Evolutionary conservation across 2,888 invertebrate species (phyloP).

Genomic region (Stenolophus ochropezus): DNA sequence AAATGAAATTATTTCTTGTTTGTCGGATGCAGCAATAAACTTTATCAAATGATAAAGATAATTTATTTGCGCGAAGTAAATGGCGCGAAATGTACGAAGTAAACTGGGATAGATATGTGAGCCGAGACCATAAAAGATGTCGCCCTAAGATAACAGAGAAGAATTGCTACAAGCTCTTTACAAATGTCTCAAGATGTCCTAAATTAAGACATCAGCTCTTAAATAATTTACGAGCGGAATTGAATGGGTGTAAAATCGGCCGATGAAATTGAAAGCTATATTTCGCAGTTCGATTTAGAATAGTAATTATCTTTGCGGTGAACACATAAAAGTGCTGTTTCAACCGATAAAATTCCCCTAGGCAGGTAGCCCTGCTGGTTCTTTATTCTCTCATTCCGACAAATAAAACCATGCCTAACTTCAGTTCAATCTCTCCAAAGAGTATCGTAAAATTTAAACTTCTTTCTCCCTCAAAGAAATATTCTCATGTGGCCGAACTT

Average conservation of each 20-base stretch:
- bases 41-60: conserved; percentile 30
- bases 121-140: conserved; percentile 24
- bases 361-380: conserved; percentile 6
- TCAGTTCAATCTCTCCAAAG: conserved; percentile 41
- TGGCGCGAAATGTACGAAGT: conserved; percentile 24
- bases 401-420: conserved; percentile 28
- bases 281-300: conserved; percentile 2
- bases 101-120: conserved; percentile 26
- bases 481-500: not conserved
- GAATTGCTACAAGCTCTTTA: not conserved
- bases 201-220: conserved; percentile 10
- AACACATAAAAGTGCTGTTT: conserved; percentile 20
- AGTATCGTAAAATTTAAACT: conserved; percentile 36
- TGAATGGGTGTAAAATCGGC: conserved; percentile 1
- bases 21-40: conserved; percentile 1
- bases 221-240: not conserved
- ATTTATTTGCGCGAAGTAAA: conserved; percentile 17
- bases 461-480: conserved; percentile 4
- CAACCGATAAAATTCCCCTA: conserved; percentile 14
- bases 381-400: conserved; percentile 27
- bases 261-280: conserved; percentile 1
- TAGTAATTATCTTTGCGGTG: conserved; percentile 22
- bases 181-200: not conserved
- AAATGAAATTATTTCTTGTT: conserved; percentile 17
- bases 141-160: not conserved